phyloP scores from a whole-genome alignment of 2,113 vertebrate species.

The Actinemys pallida region DNA sequence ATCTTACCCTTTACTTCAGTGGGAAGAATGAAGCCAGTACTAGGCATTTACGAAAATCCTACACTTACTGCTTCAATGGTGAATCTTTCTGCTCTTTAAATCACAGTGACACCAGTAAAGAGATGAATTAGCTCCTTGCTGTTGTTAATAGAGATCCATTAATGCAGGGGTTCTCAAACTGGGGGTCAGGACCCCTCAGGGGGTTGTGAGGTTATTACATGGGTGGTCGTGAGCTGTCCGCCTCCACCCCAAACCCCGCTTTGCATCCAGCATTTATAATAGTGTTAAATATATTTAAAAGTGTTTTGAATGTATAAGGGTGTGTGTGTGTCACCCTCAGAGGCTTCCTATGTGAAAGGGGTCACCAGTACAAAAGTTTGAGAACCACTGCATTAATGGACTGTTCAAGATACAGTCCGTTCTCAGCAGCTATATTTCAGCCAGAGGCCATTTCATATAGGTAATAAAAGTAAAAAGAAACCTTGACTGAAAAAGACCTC shows the following conservation, averaged over 20 bases:
- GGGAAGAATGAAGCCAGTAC: not conserved
- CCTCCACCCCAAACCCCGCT: too few relatives aligned
- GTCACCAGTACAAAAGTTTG: too few relatives aligned
- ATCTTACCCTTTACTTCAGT: not conserved
- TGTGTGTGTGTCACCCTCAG: too few relatives aligned
- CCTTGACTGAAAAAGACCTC: not conserved
- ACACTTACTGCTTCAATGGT: not conserved
- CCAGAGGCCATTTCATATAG: not conserved
- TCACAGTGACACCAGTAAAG: not conserved
- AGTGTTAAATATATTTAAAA: too few relatives aligned
- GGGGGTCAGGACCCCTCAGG: too few relatives aligned
- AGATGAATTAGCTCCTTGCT: not conserved
- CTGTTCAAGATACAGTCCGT: not conserved
- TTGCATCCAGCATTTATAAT: too few relatives aligned
- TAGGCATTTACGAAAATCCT: not conserved
- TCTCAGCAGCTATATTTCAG: not conserved
- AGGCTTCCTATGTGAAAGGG: too few relatives aligned
- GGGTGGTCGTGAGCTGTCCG: too few relatives aligned
- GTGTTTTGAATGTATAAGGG: too few relatives aligned
- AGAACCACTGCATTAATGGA: not conserved
- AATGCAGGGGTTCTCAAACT: not conserved
- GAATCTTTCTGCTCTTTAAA: not conserved
- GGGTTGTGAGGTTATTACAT: too few relatives aligned
- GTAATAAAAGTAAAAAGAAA: not conserved
- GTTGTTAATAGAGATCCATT: slow-evolving; percentile 16